Percentiles rank a stretch among this genome's conserved stretches.
These are phyloP conservation scores for Tipula lateralis DNA, from an alignment of 2,888 invertebrate species.

Conservation along the genomic window DNA sequence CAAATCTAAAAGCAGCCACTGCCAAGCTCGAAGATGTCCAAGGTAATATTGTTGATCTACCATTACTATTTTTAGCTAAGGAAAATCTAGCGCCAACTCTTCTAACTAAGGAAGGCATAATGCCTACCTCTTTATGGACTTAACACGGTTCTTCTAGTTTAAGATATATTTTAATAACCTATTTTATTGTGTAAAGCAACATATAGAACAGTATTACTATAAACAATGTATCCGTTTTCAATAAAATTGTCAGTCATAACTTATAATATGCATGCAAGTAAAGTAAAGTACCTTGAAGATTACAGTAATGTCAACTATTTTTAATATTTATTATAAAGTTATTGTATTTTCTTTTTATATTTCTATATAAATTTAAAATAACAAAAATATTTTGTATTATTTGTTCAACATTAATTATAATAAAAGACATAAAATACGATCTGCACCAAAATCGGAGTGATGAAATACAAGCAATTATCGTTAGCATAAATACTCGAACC, in stretches of 20 bases:
- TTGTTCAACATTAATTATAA: too few relatives aligned
- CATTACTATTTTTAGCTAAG: slow-evolving; percentile 80
- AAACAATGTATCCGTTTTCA: not conserved
- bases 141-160: slow-evolving; percentile 44
- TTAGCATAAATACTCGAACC: too few relatives aligned
- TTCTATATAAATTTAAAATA: not conserved
- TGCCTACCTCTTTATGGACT: slow-evolving; percentile 92
- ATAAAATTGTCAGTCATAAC: not conserved
- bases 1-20: slow-evolving; percentile 67
- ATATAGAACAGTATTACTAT: not conserved
- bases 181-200: too few relatives aligned
- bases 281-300: not conserved
- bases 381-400: not conserved
- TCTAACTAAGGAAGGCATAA: slow-evolving; percentile 82
- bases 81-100: slow-evolving; percentile 80
- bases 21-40: slow-evolving; percentile 68
- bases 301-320: not conserved
- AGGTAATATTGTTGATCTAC: slow-evolving; percentile 85
- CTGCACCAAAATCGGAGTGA: too few relatives aligned
- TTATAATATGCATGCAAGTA: not conserved
- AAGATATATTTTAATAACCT: too few relatives aligned
- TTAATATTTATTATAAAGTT: not conserved
- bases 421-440: too few relatives aligned
- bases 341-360: not conserved
- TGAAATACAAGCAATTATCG: too few relatives aligned